phyloP scores from a whole-genome alignment of 2,113 vertebrate genomes.

The Bettongia penicillata region DNA sequence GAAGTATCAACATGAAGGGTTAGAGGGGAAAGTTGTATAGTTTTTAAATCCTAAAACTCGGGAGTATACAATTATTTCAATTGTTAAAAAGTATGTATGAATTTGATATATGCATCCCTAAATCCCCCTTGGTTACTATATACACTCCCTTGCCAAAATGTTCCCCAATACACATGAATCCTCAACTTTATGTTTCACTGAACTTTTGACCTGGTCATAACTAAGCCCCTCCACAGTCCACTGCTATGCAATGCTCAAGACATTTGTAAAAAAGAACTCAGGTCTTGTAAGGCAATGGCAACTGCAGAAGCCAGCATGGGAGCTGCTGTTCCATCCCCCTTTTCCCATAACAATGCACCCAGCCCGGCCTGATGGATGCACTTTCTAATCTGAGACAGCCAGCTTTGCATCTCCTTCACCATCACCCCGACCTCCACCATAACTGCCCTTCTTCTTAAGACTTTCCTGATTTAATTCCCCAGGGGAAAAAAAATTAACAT shows the following conservation, averaged over 20 bases:
- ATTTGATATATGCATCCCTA: conserved; percentile 41
- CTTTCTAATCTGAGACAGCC: conserved; percentile 67
- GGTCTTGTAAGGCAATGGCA: conserved; percentile 75
- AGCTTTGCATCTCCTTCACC: conserved; percentile 48
- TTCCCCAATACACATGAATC: conserved; percentile 7
- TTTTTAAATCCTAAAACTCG: conserved; percentile 17
- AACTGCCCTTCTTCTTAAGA: not conserved
- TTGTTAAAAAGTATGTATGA: conserved; percentile 1
- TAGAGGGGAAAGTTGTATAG: not conserved
- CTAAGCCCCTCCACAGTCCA: conserved; percentile 71
- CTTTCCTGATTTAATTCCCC: conserved; percentile 3
- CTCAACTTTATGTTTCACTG: conserved; percentile 75
- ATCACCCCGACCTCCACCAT: not conserved
- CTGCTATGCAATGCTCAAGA: conserved; percentile 30
- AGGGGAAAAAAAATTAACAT: conserved; percentile 46
- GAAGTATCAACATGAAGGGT: not conserved
- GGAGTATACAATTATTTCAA: not conserved
- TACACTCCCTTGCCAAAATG: fast-evolving
- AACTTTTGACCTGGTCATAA: conserved; percentile 82
- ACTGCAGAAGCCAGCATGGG: conserved; percentile 76
- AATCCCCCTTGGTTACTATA: not conserved
- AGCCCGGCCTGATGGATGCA: conserved; percentile 56
- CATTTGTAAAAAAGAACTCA: conserved; percentile 75
- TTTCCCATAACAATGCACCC: conserved; percentile 73
- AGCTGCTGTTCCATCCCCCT: conserved; percentile 64